Evolutionary conservation across 1,140 invertebrate genomes (phyloP), one percentile per base, ranked within the genome.

Genomic region (Monochamus saltuarius): DNA sequence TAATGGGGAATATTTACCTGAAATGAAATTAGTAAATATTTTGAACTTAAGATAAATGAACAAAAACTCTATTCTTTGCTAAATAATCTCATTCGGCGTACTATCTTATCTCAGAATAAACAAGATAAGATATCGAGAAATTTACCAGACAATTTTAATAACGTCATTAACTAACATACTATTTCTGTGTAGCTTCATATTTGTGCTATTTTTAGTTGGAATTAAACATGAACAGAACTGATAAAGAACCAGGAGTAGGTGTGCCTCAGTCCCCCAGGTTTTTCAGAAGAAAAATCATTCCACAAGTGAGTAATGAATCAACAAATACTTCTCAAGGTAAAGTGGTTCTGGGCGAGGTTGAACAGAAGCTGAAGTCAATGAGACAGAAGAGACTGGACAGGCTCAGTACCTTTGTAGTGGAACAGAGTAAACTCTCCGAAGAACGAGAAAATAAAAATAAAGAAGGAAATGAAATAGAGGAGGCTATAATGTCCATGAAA

Each of bases 301-400:
- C 16, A 7, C 40, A 42, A 13, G 16, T 29, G 22, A 29, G 22
- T 29, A 29, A 29, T 29, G 22, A 29, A 6, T 29, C 22, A 3
- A 2, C 22, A 2, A 29, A 29, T 6, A 29, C 22, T 6, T 29
- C 22, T 29, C 22, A 29, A 29, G 22, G 22, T 40, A 62, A 52
- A 49, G 45, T 59, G 16, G 49, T 7, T 35, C 34, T 57, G 36
- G 59, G 56, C 13, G 62, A 64, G 43, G 53, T 64, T 10, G 62
- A 64, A 56, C 51, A 56, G 17, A 59, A 64, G 42, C 29, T 59
- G 1, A 60, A 64, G 43, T n/a, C 17, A 4, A 64, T 64, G 56
- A 50, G 53, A 2, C 45, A 42, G 40, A 59, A 56, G 45, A 51
- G 62, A 6, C 35, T 59, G 11, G 52, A 57, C 38, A 50, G 62